Percentiles rank a stretch among this genome's conserved stretches.
phyloP scores from a whole-genome alignment of 2,113 vertebrate genomes.

The Paratilapia polleni region DNA sequence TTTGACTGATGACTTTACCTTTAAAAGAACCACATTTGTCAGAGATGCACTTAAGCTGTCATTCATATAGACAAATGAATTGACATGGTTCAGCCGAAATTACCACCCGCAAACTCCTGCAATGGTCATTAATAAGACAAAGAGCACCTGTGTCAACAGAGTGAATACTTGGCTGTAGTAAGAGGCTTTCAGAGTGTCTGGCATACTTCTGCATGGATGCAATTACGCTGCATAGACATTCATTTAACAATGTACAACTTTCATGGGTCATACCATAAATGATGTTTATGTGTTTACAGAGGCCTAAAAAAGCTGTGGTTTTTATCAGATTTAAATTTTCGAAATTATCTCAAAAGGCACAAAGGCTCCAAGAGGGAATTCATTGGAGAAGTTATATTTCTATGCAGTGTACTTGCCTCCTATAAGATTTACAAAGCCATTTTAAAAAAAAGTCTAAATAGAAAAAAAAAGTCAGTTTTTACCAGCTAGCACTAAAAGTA shows the following conservation, averaged over 20 bases:
- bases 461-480: too few relatives aligned
- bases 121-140: slow-evolving; percentile 56
- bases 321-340: too few relatives aligned
- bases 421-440: too few relatives aligned
- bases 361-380: too few relatives aligned
- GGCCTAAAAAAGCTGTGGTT: too few relatives aligned
- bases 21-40: slow-evolving; percentile 15
- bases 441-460: too few relatives aligned
- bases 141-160: slow-evolving; percentile 78
- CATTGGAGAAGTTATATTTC: too few relatives aligned
- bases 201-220: slow-evolving; percentile 52
- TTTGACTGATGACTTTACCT: slow-evolving; percentile 2
- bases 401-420: too few relatives aligned
- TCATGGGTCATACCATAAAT: too few relatives aligned
- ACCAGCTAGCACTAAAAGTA: too few relatives aligned
- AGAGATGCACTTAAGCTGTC: slow-evolving; percentile 40
- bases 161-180: slow-evolving; percentile 43
- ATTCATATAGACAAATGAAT: slow-evolving; percentile 55
- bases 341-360: too few relatives aligned
- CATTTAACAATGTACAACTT: slow-evolving; percentile 1
- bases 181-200: slow-evolving; percentile 45
- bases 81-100: slow-evolving; percentile 16
- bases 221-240: slow-evolving; percentile 58
- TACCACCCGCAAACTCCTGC: slow-evolving; percentile 61
- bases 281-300: too few relatives aligned